Evolutionary conservation across 2,888 invertebrate genomes (phyloP), one percentile per base, ranked within the genome.

Genomic region (Ennomos fuscantarius): DNA sequence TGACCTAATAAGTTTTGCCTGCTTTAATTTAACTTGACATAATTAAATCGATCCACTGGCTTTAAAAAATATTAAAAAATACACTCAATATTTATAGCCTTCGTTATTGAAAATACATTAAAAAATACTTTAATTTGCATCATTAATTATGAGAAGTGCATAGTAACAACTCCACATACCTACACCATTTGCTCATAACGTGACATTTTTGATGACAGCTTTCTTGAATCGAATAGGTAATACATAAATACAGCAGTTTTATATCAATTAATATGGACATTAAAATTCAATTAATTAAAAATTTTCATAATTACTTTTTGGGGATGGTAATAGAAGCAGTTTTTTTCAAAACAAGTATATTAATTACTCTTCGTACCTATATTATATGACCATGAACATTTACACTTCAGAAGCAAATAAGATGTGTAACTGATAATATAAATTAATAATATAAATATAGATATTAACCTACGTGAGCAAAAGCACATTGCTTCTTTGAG

Each of bases 131-230:
- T n/a, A 24, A 24, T 52, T 35, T 54, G 36, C 15, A 75, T 75
- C 62, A 63, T 67, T 74, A 75, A 76, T 74, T 71, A 67, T 62
- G 59, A 64, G 68, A 66, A 68, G 56, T 55, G 57, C 69, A 31
- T 31, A n/a, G 42, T 10, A 32, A 42, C 42, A 31, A 65, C 60
- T 49, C 63, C 52, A 66, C 64, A 63, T 24, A 24, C 24, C 24
- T 24, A 64, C 69, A 63, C 54, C 56, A 64, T 73, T 69, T 67
- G 71, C 69, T 64, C 64, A 66, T 70, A 67, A 69, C 72, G 69
- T 70, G 73, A 68, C 65, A 32, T 32, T 32, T 24, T 42, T n/a
- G 24, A 32, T 42, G 42, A 32, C 32, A 42, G 42, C 9, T 41
- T 41, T 24, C 34, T 50, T 36, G 24, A 24, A 35, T 31, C 24